Conservation (phyloP, 2,888 invertebrate species). For the Scaptomyza caliginosa region DNA sequence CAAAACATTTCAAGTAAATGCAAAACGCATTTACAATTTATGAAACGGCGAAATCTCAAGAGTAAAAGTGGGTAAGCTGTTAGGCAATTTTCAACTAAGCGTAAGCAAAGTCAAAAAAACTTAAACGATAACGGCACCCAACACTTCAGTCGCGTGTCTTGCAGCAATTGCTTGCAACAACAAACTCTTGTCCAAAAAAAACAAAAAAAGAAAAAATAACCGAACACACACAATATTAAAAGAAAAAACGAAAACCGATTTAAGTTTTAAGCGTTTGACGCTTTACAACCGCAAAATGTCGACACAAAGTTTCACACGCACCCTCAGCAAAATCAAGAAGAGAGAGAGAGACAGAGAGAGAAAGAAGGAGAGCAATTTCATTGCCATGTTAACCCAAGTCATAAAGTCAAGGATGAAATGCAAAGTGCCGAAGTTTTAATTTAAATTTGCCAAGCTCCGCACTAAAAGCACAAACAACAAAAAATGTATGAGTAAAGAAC, state of each 20-base stretch:
- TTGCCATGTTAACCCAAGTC: slow-evolving; percentile 68
- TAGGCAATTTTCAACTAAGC: slow-evolving; percentile 12
- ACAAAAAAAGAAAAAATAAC: slow-evolving; percentile 20
- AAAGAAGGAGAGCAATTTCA: slow-evolving; percentile 43
- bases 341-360: neutral
- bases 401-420: slow-evolving; percentile 76
- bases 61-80: slow-evolving; percentile 4
- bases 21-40: slow-evolving; percentile 31
- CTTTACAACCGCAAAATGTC: slow-evolving; percentile 77
- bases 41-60: slow-evolving; percentile 4
- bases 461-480: slow-evolving; percentile 18
- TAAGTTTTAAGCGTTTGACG: slow-evolving; percentile 78
- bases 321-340: slow-evolving; percentile 19
- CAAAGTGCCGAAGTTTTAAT: slow-evolving; percentile 76
- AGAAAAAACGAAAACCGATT: slow-evolving; percentile 54
- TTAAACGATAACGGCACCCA: slow-evolving; percentile 56
- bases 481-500: slow-evolving; percentile 5
- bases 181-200: too few species aligned
- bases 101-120: slow-evolving; percentile 27
- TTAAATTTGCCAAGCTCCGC: slow-evolving; percentile 65
- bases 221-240: neutral
- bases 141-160: slow-evolving; percentile 33
- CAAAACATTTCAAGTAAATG: slow-evolving; percentile 45
- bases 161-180: slow-evolving; percentile 18
- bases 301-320: slow-evolving; percentile 70